Conservation (phyloP, 2,888 invertebrate genomes). For the Lordiphosa andalusiaca region DNA sequence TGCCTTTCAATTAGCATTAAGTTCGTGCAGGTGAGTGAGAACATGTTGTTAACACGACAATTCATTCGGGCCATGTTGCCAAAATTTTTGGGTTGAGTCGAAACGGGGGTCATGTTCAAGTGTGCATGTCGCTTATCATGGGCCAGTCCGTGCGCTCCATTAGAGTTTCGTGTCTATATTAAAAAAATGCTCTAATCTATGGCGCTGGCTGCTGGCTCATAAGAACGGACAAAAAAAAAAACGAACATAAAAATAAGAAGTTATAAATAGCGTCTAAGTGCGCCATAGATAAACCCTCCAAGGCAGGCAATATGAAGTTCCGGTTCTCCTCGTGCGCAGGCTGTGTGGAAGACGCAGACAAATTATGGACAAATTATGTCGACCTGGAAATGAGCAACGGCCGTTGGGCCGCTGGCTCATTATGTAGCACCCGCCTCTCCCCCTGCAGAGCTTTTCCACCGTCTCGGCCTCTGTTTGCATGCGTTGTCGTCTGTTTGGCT, state of each 20-base stretch:
- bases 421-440: conserved; percentile 41
- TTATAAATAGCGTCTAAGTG: conserved; percentile 69
- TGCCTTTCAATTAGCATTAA: conserved; percentile 70
- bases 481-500: conserved; percentile 64
- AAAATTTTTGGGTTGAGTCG: conserved; percentile 37
- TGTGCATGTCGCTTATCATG: conserved; percentile 40
- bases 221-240: not conserved
- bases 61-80: conserved; percentile 1
- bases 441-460: conserved; percentile 5
- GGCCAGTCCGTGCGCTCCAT: not conserved
- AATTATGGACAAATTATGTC: conserved; percentile 79
- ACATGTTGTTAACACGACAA: conserved; percentile 55
- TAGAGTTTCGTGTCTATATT: conserved; percentile 4
- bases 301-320: conserved; percentile 22
- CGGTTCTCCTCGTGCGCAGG: conserved; percentile 1
- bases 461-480: conserved; percentile 36
- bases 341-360: conserved; percentile 72
- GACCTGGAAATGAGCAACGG: conserved; percentile 78
- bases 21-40: conserved; percentile 20
- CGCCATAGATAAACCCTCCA: conserved; percentile 63
- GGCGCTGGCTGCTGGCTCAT: conserved; percentile 16
- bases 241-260: conserved; percentile 50
- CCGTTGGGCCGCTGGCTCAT: conserved; percentile 64
- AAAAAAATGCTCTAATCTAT: conserved; percentile 19
- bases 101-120: conserved; percentile 38